A percentile compares a stretch with the other conserved stretches of the same genome.
Evolutionary conservation across 2,113 vertebrate genomes (phyloP).

Genomic region (Thinocorus orbignyianus): DNA sequence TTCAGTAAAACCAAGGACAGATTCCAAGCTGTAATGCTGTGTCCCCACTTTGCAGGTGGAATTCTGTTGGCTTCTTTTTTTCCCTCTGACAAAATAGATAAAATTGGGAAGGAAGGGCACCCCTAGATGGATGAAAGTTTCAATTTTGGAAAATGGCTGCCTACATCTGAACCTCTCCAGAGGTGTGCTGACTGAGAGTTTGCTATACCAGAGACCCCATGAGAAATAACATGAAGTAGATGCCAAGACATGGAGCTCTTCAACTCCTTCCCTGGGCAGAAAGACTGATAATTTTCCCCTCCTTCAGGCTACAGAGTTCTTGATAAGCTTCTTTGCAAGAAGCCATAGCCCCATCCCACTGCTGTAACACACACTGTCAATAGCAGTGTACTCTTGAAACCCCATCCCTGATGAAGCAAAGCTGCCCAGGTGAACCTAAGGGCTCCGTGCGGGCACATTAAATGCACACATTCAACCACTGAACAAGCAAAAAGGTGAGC

Average conservation of each 20-base stretch:
- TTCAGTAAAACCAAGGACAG: not conserved
- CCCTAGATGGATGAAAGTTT: not conserved
- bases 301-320: not conserved
- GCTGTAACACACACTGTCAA: not conserved
- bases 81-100: not conserved
- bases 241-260: not conserved
- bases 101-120: not conserved
- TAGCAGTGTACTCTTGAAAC: not conserved
- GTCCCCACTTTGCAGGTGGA: fast-evolving
- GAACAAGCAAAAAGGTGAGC: not conserved
- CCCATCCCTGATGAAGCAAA: not conserved
- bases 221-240: not conserved
- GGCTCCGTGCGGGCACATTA: not conserved
- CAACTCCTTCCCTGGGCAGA: not conserved
- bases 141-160: not conserved
- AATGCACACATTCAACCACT: not conserved
- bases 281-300: not conserved
- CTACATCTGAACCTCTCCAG: not conserved
- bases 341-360: not conserved
- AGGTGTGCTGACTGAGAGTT: not conserved
- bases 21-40: fast-evolving
- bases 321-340: not conserved
- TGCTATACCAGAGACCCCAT: not conserved
- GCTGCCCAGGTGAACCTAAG: not conserved
- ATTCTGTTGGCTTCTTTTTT: not conserved